Percentiles rank a stretch among this genome's conserved stretches.
Evolutionary conservation across 92 coral and sea anemone species (phyloP).

Genomic region (Parazoanthus swiftii): DNA sequence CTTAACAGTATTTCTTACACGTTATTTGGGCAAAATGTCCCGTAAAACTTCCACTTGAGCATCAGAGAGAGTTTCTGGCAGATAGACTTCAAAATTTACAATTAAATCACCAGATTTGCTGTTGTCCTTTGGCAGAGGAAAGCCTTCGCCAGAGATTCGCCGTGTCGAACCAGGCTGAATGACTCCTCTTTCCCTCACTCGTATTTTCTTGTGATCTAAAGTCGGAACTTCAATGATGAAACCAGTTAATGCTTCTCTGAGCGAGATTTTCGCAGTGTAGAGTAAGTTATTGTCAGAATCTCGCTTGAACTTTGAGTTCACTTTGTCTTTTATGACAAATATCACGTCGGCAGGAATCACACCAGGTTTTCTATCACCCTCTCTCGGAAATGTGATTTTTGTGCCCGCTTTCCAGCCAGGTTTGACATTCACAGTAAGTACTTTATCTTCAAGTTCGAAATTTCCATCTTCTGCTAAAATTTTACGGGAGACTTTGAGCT

Average conservation of each 20-base stretch:
- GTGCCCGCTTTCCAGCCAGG: conserved; percentile 97
- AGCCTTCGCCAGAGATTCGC: conserved; percentile 76
- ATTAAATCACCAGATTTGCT: conserved; percentile 76
- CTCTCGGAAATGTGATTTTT: conserved; percentile 74
- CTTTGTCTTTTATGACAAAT: conserved; percentile 79
- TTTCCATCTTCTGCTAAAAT: conserved; percentile 62
- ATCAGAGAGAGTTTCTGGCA: conserved; percentile 66
- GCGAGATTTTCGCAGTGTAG: conserved; percentile 74
- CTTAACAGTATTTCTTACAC: neutral
- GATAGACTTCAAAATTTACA: conserved; percentile 73
- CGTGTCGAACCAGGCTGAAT: conserved; percentile 72
- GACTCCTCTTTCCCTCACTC: conserved; percentile 60
- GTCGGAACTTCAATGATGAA: conserved; percentile 65
- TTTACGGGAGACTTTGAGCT: conserved; percentile 88
- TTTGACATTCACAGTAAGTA: conserved; percentile 80
- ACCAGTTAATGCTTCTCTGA: conserved; percentile 87
- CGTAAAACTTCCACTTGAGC: conserved; percentile 67
- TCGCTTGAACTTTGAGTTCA: conserved; percentile 71
- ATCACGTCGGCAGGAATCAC: conserved; percentile 90
- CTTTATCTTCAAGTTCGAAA: conserved; percentile 76
- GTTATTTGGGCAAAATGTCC: conserved; percentile 57
- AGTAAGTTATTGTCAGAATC: conserved; percentile 82
- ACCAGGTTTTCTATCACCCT: conserved; percentile 91
- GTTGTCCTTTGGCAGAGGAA: conserved; percentile 84
- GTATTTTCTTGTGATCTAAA: conserved; percentile 62